phyloP scores from a whole-genome alignment of 1,140 invertebrate species.

The Hesperophylax magnus region DNA sequence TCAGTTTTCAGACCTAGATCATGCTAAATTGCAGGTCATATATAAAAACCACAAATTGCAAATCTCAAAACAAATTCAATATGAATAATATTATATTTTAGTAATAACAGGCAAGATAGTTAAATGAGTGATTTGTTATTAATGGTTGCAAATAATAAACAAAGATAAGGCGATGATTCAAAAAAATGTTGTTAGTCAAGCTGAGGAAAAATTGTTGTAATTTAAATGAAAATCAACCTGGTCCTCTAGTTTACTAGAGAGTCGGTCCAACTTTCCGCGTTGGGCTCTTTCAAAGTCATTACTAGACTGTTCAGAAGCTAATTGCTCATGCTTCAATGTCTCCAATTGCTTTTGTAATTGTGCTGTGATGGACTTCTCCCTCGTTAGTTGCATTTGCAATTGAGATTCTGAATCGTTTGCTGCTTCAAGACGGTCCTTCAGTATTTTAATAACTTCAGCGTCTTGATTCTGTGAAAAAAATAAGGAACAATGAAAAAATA shows the following conservation, averaged over 20 bases:
- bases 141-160: too few species aligned
- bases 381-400: conserved; percentile 73
- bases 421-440: conserved; percentile 74
- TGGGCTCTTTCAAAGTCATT: conserved; percentile 6
- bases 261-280: conserved; percentile 40
- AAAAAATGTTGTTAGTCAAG: too few species aligned
- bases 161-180: too few species aligned
- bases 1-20: too few species aligned
- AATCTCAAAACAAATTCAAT: too few species aligned
- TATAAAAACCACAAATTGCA: too few species aligned
- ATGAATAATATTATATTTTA: too few species aligned
- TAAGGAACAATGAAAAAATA: too few species aligned
- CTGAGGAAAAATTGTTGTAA: too few species aligned
- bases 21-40: too few species aligned
- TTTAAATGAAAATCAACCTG: conserved; percentile 37
- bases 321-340: conserved; percentile 34
- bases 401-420: conserved; percentile 75
- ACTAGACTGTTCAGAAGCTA: neutral
- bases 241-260: conserved; percentile 44
- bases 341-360: conserved; percentile 66
- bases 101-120: too few species aligned
- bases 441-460: conserved; percentile 74
- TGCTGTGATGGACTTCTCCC: conserved; percentile 70
- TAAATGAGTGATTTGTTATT: too few species aligned
- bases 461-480: conserved; percentile 69